These are phyloP conservation scores for Operophtera brumata DNA, from an alignment of 2,888 invertebrate genomes.

Conservation along the genomic window DNA sequence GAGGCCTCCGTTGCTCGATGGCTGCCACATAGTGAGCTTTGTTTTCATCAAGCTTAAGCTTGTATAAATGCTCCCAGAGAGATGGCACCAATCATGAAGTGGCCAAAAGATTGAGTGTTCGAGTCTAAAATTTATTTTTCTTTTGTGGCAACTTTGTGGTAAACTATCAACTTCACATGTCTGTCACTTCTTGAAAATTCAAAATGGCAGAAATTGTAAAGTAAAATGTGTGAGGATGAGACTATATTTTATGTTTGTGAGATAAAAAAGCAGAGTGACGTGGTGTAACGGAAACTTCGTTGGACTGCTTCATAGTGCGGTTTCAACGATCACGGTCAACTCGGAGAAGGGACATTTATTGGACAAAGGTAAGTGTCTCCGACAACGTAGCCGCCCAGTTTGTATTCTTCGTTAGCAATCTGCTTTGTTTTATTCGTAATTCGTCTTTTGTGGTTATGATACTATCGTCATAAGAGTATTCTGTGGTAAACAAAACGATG, in stretches of 20 bases:
- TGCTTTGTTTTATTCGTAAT: constrained; percentile 59
- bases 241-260: constrained; percentile 53
- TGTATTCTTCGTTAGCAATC: constrained; percentile 49
- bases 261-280: constrained; percentile 64
- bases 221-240: constrained; percentile 36
- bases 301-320: constrained; percentile 29
- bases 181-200: constrained; percentile 44
- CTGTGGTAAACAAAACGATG: not conserved
- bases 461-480: constrained; percentile 25
- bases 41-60: not conserved
- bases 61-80: constrained; percentile 1
- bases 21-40: not conserved
- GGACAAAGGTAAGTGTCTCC: constrained; percentile 57
- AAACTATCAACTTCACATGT: no score
- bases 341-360: constrained; percentile 12
- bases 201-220: constrained; percentile 76
- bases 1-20: no score
- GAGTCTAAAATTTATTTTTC: not conserved
- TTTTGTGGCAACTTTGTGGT: constrained; percentile 44
- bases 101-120: constrained; percentile 3
- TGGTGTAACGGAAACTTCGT: constrained; percentile 63
- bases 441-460: constrained; percentile 37
- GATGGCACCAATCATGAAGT: constrained; percentile 1
- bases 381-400: constrained; percentile 59
- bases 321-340: constrained; percentile 1